These are phyloP conservation scores for Dysdera silvatica DNA, from an alignment of 1,140 invertebrate species.

Conservation along the genomic window DNA sequence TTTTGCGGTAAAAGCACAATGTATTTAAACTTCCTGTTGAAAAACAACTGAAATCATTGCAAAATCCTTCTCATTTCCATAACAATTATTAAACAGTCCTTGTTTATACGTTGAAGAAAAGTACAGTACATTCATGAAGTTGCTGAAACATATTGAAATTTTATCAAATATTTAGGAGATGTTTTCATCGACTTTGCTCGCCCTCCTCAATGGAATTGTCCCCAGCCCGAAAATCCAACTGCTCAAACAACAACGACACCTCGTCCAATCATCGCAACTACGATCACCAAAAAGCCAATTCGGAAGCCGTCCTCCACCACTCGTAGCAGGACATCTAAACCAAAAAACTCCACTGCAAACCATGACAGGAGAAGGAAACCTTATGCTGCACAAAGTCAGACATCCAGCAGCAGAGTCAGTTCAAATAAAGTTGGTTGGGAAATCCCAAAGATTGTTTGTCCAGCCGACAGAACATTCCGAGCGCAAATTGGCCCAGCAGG, in stretches of 20 bases:
- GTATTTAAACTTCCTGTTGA: no score
- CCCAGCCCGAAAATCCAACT: conserved; percentile 58
- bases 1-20: no score
- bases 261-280: background rate
- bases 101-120: no score
- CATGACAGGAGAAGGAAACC: background rate
- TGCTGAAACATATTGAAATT: no score
- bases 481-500: conserved; percentile 37
- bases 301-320: background rate
- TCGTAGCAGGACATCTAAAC: background rate
- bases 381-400: background rate
- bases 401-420: background rate
- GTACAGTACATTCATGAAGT: no score
- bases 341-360: background rate
- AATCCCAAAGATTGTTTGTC: conserved; percentile 34
- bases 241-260: background rate
- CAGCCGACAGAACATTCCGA: conserved; percentile 34
- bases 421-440: conserved; percentile 24
- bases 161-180: no score
- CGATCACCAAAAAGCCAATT: conserved; percentile 11
- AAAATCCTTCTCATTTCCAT: no score
- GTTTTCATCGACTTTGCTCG: conserved; percentile 77
- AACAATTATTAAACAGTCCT: no score
- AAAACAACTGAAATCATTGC: no score
- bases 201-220: conserved; percentile 83